Evolutionary conservation across 1,140 invertebrate genomes (phyloP).

Genomic region (Orussus abietinus): DNA sequence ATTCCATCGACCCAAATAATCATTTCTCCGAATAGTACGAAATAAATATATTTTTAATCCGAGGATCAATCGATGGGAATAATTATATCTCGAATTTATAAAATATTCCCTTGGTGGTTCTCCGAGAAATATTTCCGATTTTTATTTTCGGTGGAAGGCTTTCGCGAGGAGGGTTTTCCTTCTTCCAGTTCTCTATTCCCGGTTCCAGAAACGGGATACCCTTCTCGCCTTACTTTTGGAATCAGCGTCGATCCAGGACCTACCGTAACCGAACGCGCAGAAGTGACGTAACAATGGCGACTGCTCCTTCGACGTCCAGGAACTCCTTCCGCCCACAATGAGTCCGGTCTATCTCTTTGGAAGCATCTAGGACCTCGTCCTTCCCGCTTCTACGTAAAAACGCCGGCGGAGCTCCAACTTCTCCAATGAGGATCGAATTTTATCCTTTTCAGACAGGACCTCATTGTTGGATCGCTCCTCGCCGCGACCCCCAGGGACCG

Average conservation of each 20-base stretch:
- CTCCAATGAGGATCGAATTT: constrained; percentile 22
- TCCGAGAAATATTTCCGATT: neutral
- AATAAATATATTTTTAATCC: neutral
- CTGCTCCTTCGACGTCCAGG: constrained; percentile 34
- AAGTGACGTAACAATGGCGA: constrained; percentile 46
- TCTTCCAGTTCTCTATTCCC: neutral
- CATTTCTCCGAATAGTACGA: too few species aligned
- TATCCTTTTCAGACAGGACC: constrained; percentile 18
- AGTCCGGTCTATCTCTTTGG: constrained; percentile 30
- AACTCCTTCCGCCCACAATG: constrained; percentile 44
- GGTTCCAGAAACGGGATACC: constrained; percentile 21
- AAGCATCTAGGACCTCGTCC: constrained; percentile 27
- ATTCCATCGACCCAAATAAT: neutral
- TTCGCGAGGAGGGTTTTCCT: neutral
- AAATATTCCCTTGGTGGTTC: neutral
- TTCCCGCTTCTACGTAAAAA: constrained; percentile 24
- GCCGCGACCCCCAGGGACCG: too few species aligned
- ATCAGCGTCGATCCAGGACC: constrained; percentile 16
- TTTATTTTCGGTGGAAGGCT: neutral
- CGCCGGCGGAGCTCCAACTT: constrained; percentile 12
- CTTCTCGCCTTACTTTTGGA: constrained; percentile 45
- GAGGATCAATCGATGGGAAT: neutral
- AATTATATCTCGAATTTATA: neutral
- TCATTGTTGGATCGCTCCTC: constrained; percentile 7
- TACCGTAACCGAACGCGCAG: constrained; percentile 16